Conservation (phyloP, 2,888 invertebrate genomes). For the Zele albiditarsus region DNA sequence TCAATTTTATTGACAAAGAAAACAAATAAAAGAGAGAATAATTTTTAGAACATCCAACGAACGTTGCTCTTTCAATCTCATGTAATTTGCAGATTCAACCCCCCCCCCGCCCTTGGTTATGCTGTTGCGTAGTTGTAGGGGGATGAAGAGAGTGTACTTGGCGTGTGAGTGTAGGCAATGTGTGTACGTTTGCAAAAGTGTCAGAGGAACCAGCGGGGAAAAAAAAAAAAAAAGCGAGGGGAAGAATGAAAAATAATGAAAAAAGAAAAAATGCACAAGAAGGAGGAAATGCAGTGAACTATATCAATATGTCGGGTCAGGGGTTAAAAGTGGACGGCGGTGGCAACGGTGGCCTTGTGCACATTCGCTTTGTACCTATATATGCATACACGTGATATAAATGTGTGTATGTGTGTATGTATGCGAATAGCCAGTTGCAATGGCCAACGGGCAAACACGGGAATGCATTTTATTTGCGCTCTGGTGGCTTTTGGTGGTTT, state of each 20-base stretch:
- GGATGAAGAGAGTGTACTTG: constrained; percentile 2
- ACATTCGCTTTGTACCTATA: constrained; percentile 26
- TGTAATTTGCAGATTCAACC: constrained; percentile 22
- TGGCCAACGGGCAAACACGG: constrained; percentile 46
- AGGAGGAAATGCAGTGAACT: constrained; percentile 16
- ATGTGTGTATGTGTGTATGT: constrained; percentile 33
- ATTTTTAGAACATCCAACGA: constrained; percentile 3
- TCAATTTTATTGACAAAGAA: no score
- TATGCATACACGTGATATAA: background rate
- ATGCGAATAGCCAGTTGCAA: constrained; percentile 32
- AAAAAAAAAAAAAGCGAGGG: background rate
- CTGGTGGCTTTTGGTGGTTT: constrained; percentile 41
- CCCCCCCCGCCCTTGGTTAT: background rate
- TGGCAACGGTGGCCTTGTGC: constrained; percentile 21
- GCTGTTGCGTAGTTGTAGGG: background rate
- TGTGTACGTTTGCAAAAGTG: background rate
- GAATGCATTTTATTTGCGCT: constrained; percentile 54
- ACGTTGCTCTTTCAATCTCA: constrained; percentile 29
- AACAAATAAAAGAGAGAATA: no score
- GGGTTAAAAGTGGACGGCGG: constrained; percentile 28
- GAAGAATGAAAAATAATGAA: background rate
- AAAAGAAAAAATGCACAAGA: background rate
- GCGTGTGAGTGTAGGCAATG: background rate
- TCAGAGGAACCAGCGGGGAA: background rate
- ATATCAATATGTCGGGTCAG: constrained; percentile 25